Evolutionary conservation across 2,797 vertebrate genomes (phyloP), one percentile per base, ranked within the genome.

Genomic region (Alfaro cultratus): DNA sequence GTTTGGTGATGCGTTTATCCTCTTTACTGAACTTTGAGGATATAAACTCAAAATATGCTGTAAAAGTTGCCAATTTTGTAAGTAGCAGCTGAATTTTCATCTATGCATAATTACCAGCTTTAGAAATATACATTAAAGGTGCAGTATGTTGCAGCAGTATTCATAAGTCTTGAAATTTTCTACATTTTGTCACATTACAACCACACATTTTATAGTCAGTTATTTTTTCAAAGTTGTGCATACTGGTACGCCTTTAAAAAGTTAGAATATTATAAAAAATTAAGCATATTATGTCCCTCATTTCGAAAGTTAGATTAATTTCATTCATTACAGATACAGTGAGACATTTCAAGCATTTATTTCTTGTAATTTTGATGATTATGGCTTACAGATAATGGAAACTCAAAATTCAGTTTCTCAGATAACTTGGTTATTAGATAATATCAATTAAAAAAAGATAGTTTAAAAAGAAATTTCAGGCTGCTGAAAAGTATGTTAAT

Each of bases 11-110:
- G 21, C 11, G 1, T 68, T 68, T 36, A 10, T 21, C 55, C 83
- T 86, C 80, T 43, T 75, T 39, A 31, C 80, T 36, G 18, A 34
- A 21, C 55, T 74, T 74, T 79, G 55, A 55, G 67, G 31, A 29
- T 78, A 41, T 26, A 51, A 68, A 68, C 31, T 67, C 29, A 80
- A 80, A 70, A 82, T 82, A 62, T 79, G 78, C 41, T 62, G 75
- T 39, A 34, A 71, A 62, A 80, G 72, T 70, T 75, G 31, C 74
- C 47, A 76, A 29, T 81, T 80, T 79, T 88, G 57, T 79, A 75
- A 87, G 80, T 82, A 83, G 74, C 72, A 84, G 81, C 76, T 55
- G 47, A 73, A 71, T 84, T 79, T 79, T 85, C 0, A 76, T 68
- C 21, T 39, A 9, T 34, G 4, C 18, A 67, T 39, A 39, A 21